Evolutionary conservation across 2,113 vertebrate species (phyloP), one percentile per base, ranked within the genome.

Genomic region (Mohoua ochrocephala): DNA sequence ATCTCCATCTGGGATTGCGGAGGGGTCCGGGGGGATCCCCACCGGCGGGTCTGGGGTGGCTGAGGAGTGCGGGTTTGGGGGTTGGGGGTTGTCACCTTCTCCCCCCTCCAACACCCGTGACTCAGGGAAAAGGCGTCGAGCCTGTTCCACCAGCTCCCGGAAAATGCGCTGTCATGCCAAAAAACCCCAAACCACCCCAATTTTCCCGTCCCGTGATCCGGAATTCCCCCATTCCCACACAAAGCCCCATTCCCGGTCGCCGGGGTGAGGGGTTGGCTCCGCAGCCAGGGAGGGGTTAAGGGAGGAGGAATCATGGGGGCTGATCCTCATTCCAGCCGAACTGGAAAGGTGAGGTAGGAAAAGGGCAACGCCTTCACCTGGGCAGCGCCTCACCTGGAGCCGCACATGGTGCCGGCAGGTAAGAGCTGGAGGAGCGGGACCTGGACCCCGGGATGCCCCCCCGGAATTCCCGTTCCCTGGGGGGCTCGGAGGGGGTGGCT

Each of bases 341-440:
- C 87, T 97, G 97, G 97, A 97, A 98, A 97, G 89, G 97, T 89
- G 96, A 98, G 96, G 93, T 67, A 45, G 89, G 94, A 67, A 79
- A 76, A 91, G 54, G 96, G 94, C 61, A 94, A 93, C 95, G 96
- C 97, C 97, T 61, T 60, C n/a, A 45, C 79, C 70, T 5, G 71
- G 71, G 73, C 75, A 35, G 26, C 39, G 59, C n/a, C 42, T 13
- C 84, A 78, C 54, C 86, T 22, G 52, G 42, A 70, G 57, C 84
- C 8, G 61, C 92, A 52, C 92, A 15, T 80, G 90, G 94, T 65
- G 59, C 80, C 18, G 64, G 67, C 61, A 93, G 96, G 96, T 95
- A 89, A 56, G 92, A 14, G 45, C 54, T 22, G 42, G 15, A 23
- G 35, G 10, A 11, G 4, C 1, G 28, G 28, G 21, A 15, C 11